These are phyloP conservation scores for Epirrita christyi DNA, from an alignment of 2,888 invertebrate species.

Conservation along the genomic window DNA sequence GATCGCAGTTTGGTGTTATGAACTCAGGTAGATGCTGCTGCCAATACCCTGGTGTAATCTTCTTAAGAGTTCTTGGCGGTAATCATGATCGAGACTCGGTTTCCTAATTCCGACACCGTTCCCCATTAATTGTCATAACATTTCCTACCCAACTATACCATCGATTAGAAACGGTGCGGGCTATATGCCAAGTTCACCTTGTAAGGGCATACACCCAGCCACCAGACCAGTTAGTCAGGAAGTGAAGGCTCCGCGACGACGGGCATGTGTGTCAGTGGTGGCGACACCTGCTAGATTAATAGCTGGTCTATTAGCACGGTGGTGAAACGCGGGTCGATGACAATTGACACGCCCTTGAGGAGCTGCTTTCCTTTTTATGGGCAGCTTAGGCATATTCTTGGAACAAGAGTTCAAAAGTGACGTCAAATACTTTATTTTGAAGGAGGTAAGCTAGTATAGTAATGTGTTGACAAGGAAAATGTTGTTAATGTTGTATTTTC, in stretches of 20 bases:
- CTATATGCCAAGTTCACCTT: conserved; percentile 38
- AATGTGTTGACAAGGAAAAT: not conserved
- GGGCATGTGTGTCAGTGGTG: conserved; percentile 48
- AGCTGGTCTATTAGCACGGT: conserved; percentile 33
- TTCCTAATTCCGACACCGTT: conserved; percentile 1
- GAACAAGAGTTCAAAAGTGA: too few species aligned
- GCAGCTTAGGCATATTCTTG: too few species aligned
- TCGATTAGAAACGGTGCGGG: conserved; percentile 36
- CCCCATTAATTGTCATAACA: conserved; percentile 17
- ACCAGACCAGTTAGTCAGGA: conserved; percentile 35
- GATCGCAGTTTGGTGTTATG: too few species aligned
- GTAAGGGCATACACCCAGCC: conserved; percentile 33
- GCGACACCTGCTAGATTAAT: conserved; percentile 38
- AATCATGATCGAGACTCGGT: conserved; percentile 1
- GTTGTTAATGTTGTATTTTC: not conserved
- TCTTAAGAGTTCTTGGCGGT: too few species aligned
- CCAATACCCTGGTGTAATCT: too few species aligned
- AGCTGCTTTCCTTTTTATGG: conserved; percentile 19
- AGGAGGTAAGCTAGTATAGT: not conserved
- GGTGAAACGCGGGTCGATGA: conserved; percentile 14
- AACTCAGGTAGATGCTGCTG: too few species aligned
- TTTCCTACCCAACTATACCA: conserved; percentile 12
- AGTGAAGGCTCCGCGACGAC: conserved; percentile 20
- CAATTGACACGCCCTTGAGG: conserved; percentile 11
- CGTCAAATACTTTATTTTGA: too few species aligned